Percentiles rank a stretch among this genome's conserved stretches.
These are phyloP conservation scores for Papilio polytes DNA, from an alignment of 1,140 invertebrate species.

Conservation along the genomic window DNA sequence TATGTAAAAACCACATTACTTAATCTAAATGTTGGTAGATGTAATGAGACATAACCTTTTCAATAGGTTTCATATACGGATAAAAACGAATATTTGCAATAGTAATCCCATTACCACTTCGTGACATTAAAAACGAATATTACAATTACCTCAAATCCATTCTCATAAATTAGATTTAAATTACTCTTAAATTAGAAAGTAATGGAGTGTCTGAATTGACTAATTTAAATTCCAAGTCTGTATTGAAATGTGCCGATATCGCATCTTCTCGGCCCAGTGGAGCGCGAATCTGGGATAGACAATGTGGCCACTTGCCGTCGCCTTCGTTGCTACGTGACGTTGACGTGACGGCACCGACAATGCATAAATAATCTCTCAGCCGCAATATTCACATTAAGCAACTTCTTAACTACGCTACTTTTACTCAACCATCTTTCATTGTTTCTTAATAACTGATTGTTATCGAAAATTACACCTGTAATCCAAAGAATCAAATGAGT, in stretches of 20 bases:
- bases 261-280: constrained; percentile 62
- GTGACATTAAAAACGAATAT: no score
- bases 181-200: constrained; percentile 15
- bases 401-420: constrained; percentile 31
- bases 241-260: constrained; percentile 57
- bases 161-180: neutral
- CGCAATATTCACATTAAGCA: constrained; percentile 10
- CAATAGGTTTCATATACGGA: no score
- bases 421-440: constrained; percentile 34
- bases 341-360: constrained; percentile 31
- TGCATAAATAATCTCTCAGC: constrained; percentile 12
- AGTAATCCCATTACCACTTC: no score
- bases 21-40: neutral
- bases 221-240: constrained; percentile 58
- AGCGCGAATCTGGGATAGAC: constrained; percentile 51
- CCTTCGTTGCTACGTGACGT: constrained; percentile 42
- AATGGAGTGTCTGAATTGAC: neutral
- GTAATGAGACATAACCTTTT: no score
- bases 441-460: constrained; percentile 36
- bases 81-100: no score
- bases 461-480: constrained; percentile 30
- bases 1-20: neutral
- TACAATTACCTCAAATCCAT: no score
- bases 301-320: constrained; percentile 45
- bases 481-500: constrained; percentile 1